phyloP scores from a whole-genome alignment of 1,140 invertebrate genomes.

The Colletes latitarsis region DNA sequence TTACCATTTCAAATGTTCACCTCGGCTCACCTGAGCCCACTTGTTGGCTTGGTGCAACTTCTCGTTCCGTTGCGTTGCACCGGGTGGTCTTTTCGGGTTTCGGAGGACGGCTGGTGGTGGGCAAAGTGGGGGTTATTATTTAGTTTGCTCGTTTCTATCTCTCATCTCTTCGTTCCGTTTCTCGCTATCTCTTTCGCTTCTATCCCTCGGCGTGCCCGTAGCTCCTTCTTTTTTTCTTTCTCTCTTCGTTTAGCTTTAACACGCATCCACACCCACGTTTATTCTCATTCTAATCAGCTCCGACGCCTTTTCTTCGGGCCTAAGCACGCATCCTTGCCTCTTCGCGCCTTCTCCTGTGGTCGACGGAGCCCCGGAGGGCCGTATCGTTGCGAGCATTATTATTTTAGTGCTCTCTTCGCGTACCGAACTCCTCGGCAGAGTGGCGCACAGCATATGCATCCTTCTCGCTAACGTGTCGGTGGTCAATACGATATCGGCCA shows the following conservation, averaged over 20 bases:
- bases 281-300: constrained; percentile 79
- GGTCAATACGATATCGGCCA: constrained; percentile 44
- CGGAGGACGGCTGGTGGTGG: constrained; percentile 57
- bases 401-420: constrained; percentile 64
- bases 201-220: not conserved
- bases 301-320: constrained; percentile 68
- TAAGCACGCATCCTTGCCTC: constrained; percentile 54
- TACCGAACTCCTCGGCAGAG: constrained; percentile 48
- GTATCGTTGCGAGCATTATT: constrained; percentile 61
- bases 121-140: constrained; percentile 78
- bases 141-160: constrained; percentile 79
- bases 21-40: constrained; percentile 73
- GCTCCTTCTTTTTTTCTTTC: constrained; percentile 19
- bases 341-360: constrained; percentile 45
- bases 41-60: constrained; percentile 68
- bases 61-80: constrained; percentile 72
- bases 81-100: constrained; percentile 78
- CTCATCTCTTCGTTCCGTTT: constrained; percentile 72
- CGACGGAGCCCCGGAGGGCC: constrained; percentile 44
- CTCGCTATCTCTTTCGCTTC: constrained; percentile 37
- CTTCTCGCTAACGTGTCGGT: constrained; percentile 33
- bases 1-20: constrained; percentile 80
- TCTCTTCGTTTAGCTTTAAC: constrained; percentile 42
- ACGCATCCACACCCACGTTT: constrained; percentile 73
- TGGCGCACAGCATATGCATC: constrained; percentile 39